Evolutionary conservation across 2,113 vertebrate genomes (phyloP), one percentile per base, ranked within the genome.

Genomic region (Corydoras maculifer): DNA sequence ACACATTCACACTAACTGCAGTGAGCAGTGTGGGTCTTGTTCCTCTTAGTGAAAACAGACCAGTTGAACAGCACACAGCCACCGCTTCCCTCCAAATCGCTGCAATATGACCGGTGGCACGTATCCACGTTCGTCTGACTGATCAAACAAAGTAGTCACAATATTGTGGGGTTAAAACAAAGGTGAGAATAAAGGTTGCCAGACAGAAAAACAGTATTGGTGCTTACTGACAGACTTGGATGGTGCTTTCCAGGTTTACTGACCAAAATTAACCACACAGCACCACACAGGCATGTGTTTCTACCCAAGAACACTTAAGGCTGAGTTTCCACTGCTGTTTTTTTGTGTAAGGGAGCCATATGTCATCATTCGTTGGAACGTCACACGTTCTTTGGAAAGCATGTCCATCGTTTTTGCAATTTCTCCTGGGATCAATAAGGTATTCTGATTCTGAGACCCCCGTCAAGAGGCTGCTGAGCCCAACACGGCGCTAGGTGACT

Each of bases 171-270:
- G 54, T 58, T 70, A 59, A 50, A 54, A 53, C 65, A 35, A 51
- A 48, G 66, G 3, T 60, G 59, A 72, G 72, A 66, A 54, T 65
- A 71, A 65, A 64, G 65, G 62, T 10, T 53, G 50, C 62, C 62
- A 18, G 50, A 61, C 25, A 60, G 58, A 78, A 51, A 86, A 73
- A 70, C 69, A 50, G 50, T 11, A 7, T 51, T 9, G 49, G 11
- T 73, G 68, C 72, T 61, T 60, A 66, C 65, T 82, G 81, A 80
- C 81, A 78, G 77, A 74, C 78, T 80, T 80, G 80, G 80, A 75
- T 70, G 69, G 72, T 78, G 68, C 69, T 74, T 84, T 74, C 69
- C 58, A 78, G 61, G 75, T 78, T 72, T 70, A 62, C 65, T 32
- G 70, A 25, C 18, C 18, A 25, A 25, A 25, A 25, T 25, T 25